These are phyloP conservation scores for Stenotaenia linearis DNA, from an alignment of 2,888 invertebrate species.

Conservation along the genomic window DNA sequence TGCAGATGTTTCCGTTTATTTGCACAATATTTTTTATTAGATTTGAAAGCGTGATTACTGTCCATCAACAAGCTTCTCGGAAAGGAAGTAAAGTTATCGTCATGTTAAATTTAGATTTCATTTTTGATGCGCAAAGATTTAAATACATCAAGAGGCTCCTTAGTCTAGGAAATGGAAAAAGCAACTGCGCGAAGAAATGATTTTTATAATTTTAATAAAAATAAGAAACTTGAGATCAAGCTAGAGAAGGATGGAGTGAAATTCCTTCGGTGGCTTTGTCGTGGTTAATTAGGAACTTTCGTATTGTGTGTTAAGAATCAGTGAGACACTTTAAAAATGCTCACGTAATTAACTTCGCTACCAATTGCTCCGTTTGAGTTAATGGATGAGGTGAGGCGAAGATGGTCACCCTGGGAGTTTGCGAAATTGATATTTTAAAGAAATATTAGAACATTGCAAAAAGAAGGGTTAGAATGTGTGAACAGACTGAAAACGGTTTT, in stretches of 20 bases:
- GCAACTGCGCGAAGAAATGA: too few species aligned
- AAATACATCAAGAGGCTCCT: not conserved
- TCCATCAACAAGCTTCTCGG: not conserved
- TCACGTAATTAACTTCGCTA: not conserved
- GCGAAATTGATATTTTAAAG: not conserved
- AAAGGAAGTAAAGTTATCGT: not conserved
- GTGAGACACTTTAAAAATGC: not conserved
- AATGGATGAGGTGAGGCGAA: not conserved
- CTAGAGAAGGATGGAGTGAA: not conserved
- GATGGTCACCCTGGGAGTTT: not conserved
- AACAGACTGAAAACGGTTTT: not conserved
- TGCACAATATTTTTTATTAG: not conserved
- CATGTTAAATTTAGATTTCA: not conserved
- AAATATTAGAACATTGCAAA: not conserved
- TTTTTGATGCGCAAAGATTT: not conserved
- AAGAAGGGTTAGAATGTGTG: not conserved
- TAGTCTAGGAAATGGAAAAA: not conserved
- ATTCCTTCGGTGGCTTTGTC: not conserved
- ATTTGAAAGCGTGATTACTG: not conserved
- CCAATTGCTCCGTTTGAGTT: not conserved
- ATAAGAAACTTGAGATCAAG: not conserved
- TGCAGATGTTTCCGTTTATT: constrained; percentile 10
- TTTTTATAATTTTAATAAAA: not conserved
- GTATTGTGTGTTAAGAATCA: not conserved
- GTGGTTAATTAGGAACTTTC: not conserved